Base-by-base conservation (phyloP, 1,140 invertebrate genomes). In the Dreissena polymorpha region DNA sequence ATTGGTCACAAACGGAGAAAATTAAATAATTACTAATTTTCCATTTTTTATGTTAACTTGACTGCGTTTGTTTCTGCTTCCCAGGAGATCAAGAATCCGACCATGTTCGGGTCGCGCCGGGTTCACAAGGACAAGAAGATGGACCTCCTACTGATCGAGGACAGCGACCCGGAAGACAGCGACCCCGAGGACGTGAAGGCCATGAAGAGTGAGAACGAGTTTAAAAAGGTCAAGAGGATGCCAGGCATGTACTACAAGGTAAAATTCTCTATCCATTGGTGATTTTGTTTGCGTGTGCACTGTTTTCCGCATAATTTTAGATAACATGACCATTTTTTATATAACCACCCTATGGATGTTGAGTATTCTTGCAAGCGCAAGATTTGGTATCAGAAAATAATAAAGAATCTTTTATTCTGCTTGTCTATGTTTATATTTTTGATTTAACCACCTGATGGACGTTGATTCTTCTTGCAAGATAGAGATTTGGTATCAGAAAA, bases 191-290 rank as follows among this genome's bases (percentile, higher is more conserved):
- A 89, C 29, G 55, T 86, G n/a, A 82, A 87, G 16, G 86, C 85
- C 29, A 86, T 88, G 18, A 88, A 87, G 78, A 88, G 85, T 65
- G 87, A 90, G 64, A 81, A 89, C 18, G 89, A 91, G 53, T 89
- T 89, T 73, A 89, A 86, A 68, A 86, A 88, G 3, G 90, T 91
- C 16, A 86, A 89, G 53, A 88, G 88, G 5, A 89, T 90, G 87
- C 86, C 88, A 14, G 91, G 91, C 10, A 87, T 92, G 84, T 92
- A 86, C 67, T 92, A 91, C 80, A 91, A 92, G 91, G 91, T 92
- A 75, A 71, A 51, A n/a, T 67, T 10, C 23, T 63, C 60, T 63
- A 63, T n/a, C 12, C 12, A 57, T n/a, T n/a, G n/a, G n/a, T 57
- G n/a, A 57, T 12, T 57, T 57, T 57, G n/a, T n/a, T 57, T 57